A percentile compares a stretch with the other conserved stretches of the same genome.
Conservation (phyloP, 2,113 vertebrate genomes). For the Sisor rabdophorus region DNA sequence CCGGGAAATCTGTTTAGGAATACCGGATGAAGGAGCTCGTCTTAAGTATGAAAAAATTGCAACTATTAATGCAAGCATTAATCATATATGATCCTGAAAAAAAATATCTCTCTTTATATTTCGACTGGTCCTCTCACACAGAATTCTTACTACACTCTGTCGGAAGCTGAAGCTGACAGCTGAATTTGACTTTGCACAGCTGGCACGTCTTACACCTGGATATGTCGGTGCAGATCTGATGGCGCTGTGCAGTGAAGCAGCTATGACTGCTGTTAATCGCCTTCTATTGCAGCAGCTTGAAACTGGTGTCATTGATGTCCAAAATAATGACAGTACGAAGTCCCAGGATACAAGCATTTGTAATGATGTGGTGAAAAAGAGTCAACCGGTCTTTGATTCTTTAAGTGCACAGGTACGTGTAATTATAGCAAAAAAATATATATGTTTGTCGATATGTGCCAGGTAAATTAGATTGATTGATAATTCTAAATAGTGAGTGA, state of each 20-base stretch:
- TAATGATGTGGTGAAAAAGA: not conserved
- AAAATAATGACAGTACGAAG: not conserved
- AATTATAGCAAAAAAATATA: no score
- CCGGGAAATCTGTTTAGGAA: constrained; percentile 90
- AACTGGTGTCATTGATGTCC: not conserved
- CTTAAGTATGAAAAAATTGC: constrained; percentile 70
- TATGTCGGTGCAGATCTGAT: constrained; percentile 93
- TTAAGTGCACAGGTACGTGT: constrained; percentile 6
- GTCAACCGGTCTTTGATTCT: not conserved
- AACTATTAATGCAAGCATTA: no score
- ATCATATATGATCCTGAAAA: no score
- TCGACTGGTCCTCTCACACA: constrained; percentile 47
- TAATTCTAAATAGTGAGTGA: no score
- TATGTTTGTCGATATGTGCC: no score
- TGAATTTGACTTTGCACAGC: constrained; percentile 72
- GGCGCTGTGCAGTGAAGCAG: constrained; percentile 91
- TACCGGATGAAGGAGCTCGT: constrained; percentile 86
- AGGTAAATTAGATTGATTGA: no score
- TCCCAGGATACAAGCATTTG: not conserved
- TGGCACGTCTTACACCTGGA: constrained; percentile 87
- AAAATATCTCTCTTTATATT: not conserved
- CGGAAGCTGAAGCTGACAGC: constrained; percentile 80
- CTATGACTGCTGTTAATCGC: constrained; percentile 80
- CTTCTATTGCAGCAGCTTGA: constrained; percentile 64
- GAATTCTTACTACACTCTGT: constrained; percentile 89